phyloP scores from a whole-genome alignment of 1,140 invertebrate genomes.

The Drosophila santomea region DNA sequence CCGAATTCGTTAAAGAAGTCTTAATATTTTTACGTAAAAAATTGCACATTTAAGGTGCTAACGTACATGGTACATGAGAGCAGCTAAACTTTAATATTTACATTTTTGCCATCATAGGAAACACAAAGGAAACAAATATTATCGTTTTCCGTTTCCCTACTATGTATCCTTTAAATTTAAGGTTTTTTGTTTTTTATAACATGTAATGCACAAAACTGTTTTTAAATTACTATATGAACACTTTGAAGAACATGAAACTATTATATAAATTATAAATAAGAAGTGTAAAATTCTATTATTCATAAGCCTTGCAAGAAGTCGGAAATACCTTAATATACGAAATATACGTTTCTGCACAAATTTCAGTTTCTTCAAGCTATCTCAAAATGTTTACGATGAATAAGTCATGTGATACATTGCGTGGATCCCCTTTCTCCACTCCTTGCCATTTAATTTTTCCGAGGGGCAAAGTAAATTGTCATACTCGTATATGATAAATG shows the following conservation, averaged over 20 bases:
- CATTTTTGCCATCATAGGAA: too few species aligned
- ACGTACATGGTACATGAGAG: too few species aligned
- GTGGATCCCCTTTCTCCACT: not conserved
- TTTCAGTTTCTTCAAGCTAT: slow-evolving; percentile 2
- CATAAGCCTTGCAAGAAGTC: too few species aligned
- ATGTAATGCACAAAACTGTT: too few species aligned
- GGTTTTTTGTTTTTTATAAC: too few species aligned
- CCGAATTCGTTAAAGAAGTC: not conserved
- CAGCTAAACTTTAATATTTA: not conserved
- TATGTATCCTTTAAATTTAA: too few species aligned
- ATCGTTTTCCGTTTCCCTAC: too few species aligned
- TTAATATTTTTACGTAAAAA: not conserved
- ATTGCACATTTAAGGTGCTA: not conserved
- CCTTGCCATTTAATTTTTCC: slow-evolving; percentile 1
- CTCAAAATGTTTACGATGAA: slow-evolving; percentile 19
- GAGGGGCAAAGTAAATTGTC: slow-evolving; percentile 42
- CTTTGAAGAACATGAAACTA: too few species aligned
- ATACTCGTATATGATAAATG: slow-evolving; percentile 43
- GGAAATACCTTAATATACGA: not conserved
- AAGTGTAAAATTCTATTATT: too few species aligned
- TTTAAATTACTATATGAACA: not conserved
- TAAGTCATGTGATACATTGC: slow-evolving; percentile 18
- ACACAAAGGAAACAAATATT: too few species aligned
- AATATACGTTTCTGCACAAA: not conserved
- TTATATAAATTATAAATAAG: too few species aligned